Evolutionary conservation across 2,113 vertebrate genomes (phyloP).

Genomic region (Camelus dromedarius): DNA sequence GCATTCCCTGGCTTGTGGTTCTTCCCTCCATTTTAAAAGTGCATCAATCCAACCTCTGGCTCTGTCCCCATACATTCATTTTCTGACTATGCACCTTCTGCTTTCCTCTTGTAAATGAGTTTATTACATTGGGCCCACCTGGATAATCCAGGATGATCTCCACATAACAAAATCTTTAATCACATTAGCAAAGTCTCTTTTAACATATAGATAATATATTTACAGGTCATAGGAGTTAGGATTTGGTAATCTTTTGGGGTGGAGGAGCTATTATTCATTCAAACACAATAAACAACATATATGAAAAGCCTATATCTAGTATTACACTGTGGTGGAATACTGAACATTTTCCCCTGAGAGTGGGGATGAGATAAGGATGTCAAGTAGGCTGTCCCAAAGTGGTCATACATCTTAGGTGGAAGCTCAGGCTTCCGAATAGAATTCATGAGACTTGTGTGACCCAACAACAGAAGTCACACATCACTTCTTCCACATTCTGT

Average conservation of each 20-base stretch:
- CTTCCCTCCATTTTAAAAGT: not conserved
- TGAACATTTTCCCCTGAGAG: not conserved
- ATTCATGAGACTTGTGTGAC: not conserved
- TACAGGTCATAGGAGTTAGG: not conserved
- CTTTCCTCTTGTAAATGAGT: not conserved
- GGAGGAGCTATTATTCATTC: not conserved
- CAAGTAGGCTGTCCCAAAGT: not conserved
- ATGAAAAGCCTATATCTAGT: not conserved
- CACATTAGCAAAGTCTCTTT: not conserved
- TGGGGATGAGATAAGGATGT: not conserved
- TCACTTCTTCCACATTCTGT: not conserved
- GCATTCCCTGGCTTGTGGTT: not conserved
- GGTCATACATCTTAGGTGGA: not conserved
- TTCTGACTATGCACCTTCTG: not conserved
- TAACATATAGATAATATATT: not conserved
- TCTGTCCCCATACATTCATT: not conserved
- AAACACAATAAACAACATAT: not conserved
- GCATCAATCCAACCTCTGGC: not conserved
- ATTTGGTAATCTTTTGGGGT: not conserved
- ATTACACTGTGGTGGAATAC: not conserved
- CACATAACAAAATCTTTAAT: not conserved
- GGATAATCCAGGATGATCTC: not conserved
- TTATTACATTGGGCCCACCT: not conserved
- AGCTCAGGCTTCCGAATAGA: not conserved
- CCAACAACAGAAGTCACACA: fast-evolving